Percentiles rank a stretch among this genome's conserved stretches.
These are phyloP conservation scores for Aphelinus atriplicis DNA, from an alignment of 1,140 invertebrate species.

Conservation along the genomic window DNA sequence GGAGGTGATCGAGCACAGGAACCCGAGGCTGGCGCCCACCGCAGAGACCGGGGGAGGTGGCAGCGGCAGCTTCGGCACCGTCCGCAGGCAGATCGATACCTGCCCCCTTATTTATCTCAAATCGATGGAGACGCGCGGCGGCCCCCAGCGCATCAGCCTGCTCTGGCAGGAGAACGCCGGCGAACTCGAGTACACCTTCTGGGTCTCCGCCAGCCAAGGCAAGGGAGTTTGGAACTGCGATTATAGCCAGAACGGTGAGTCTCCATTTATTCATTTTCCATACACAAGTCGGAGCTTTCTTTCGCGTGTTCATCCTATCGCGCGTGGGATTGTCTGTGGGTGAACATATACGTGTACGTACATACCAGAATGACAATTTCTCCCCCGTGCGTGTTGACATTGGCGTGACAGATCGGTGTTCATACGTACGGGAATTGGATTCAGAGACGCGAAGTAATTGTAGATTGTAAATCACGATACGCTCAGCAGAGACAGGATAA, in stretches of 20 bases:
- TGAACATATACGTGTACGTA: too few relatives aligned
- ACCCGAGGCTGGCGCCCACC: background rate
- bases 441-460: too few relatives aligned
- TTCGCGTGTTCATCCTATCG: too few relatives aligned
- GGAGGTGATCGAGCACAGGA: constrained; percentile 31
- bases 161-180: constrained; percentile 33
- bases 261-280: background rate
- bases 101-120: constrained; percentile 26
- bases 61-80: background rate
- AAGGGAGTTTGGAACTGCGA: constrained; percentile 29
- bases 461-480: too few relatives aligned
- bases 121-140: background rate
- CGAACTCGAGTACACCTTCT: constrained; percentile 30
- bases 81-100: background rate
- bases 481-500: too few relatives aligned
- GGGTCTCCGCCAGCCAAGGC: constrained; percentile 11
- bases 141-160: constrained; percentile 8
- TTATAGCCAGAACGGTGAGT: constrained; percentile 27
- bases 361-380: too few relatives aligned
- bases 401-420: too few relatives aligned
- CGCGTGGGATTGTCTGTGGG: too few relatives aligned
- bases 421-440: too few relatives aligned
- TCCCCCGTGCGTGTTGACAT: too few relatives aligned
- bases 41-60: too few relatives aligned
- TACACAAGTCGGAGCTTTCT: too few relatives aligned